phyloP scores from a whole-genome alignment of 2,113 vertebrate genomes.

The Chunga burmeisteri region DNA sequence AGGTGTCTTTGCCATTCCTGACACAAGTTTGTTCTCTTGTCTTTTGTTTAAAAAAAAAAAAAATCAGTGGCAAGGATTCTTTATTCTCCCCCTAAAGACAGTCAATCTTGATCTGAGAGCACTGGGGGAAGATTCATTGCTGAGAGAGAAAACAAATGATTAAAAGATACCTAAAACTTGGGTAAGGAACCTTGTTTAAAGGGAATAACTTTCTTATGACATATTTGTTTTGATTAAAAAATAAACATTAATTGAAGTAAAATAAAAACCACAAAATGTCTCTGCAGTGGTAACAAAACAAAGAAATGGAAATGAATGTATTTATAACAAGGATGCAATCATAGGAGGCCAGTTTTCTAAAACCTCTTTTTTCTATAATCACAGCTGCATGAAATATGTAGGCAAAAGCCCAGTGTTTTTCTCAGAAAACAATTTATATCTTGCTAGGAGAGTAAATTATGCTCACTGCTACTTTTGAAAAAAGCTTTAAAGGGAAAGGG shows the following conservation, averaged over 20 bases:
- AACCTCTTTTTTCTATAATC: not conserved
- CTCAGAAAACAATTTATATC: conserved; percentile 22
- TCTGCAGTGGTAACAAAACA: not conserved
- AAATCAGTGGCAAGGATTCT: not conserved
- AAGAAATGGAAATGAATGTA: not conserved
- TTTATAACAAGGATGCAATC: not conserved
- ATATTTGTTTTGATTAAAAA: not conserved
- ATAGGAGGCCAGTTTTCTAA: not conserved
- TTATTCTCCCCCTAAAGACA: not conserved
- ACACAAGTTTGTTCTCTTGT: not conserved
- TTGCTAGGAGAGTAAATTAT: not conserved
- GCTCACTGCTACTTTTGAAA: not conserved
- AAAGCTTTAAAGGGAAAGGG: not conserved
- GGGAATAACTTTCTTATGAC: not conserved
- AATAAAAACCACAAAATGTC: not conserved
- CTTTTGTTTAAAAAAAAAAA: not conserved
- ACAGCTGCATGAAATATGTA: conserved; percentile 13
- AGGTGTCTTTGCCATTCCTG: not conserved
- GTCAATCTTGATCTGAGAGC: not conserved
- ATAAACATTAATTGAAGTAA: not conserved
- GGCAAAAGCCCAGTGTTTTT: not conserved
- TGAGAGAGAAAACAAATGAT: not conserved
- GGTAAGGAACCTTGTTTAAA: not conserved
- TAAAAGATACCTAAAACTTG: not conserved
- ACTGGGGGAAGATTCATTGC: not conserved